Base-by-base conservation (phyloP, 2,888 invertebrate genomes). In the Frankliniella intonsa region DNA sequence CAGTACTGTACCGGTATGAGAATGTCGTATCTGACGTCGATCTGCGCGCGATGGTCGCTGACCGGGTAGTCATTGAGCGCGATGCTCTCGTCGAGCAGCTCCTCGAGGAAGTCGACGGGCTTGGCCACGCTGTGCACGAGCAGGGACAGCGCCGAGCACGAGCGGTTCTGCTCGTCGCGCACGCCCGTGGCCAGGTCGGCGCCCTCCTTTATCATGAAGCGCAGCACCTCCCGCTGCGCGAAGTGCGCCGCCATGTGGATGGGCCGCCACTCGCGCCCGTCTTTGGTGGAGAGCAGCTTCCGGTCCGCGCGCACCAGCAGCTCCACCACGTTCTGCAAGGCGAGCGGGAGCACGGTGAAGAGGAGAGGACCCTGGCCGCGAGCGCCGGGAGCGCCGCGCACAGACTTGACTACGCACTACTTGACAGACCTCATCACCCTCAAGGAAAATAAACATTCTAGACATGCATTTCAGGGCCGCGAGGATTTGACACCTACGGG, bases 21-120 rank as follows among this genome's bases (percentile, higher is more conserved):
- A n/a, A 91, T 88, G 49, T 88, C 88, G 84, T 90, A 91, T 84
- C 91, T 89, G 1, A 91, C 87, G 19, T 87, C 89, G 0, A 91
- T 88, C 84, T 89, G 87, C 84, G 69, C 69, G 22, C 69, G 69
- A 22, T 76, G 69, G 69, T 76, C 69, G 69, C 69, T 76, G 69
- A 76, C 69, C 25, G 69, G 88, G 80, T 88, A 87, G 0, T 88
- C 88, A 84, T 90, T 90, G 12, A 89, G 88, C 0, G 87, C 87
- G 80, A 91, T 89, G 79, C 88, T 89, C 0, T 89, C 88, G 86
- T 91, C 90, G 76, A 91, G 89, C 0, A 90, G 86, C 12, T 90
- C 89, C 84, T 90, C 89, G 69, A 91, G 85, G 84, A 90, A 90
- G 62, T 89, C 88, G 50, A 89, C 89, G 8, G 90, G 90, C 83